A percentile compares a stretch with the other conserved stretches of the same genome.
phyloP scores from a whole-genome alignment of 2,888 invertebrate species.

The Phortica magna region DNA sequence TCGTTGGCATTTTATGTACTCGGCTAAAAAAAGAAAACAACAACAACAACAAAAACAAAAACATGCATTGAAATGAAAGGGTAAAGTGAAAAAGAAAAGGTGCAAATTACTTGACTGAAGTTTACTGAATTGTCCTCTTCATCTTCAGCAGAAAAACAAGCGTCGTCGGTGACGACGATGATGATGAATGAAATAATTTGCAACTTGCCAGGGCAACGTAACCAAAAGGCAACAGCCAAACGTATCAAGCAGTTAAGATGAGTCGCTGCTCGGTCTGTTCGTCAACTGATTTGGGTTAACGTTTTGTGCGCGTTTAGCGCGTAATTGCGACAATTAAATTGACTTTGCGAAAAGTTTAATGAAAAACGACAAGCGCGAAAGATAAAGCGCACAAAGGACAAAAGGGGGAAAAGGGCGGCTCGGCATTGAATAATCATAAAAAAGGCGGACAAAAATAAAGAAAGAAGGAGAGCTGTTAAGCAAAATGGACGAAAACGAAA shows the following conservation, averaged over 20 bases:
- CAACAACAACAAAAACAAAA: not conserved
- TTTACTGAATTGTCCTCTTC: slow-evolving; percentile 41
- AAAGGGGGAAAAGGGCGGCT: not conserved
- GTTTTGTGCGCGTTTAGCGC: slow-evolving; percentile 56
- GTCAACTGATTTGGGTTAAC: slow-evolving; percentile 44
- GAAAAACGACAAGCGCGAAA: slow-evolving; percentile 20
- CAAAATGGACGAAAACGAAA: slow-evolving; percentile 2
- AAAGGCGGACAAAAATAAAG: not conserved
- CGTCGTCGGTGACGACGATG: not conserved
- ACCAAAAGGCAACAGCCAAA: slow-evolving; percentile 1
- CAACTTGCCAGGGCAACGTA: not conserved
- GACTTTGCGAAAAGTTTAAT: slow-evolving; percentile 55
- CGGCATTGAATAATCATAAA: not conserved
- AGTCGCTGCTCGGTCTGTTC: slow-evolving; percentile 4
- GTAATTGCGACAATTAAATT: slow-evolving; percentile 71
- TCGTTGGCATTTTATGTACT: slow-evolving; percentile 1
- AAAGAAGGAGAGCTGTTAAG: not conserved
- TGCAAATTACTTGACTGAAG: slow-evolving; percentile 57
- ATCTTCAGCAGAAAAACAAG: not conserved
- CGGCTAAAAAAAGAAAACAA: not conserved
- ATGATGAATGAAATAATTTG: not conserved
- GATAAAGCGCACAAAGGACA: slow-evolving; percentile 42
- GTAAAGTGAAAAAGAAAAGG: slow-evolving; percentile 30
- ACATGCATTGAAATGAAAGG: not conserved
- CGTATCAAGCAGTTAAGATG: not conserved